These are phyloP conservation scores for Morpho achilles DNA, from an alignment of 2,888 invertebrate species.

Conservation along the genomic window DNA sequence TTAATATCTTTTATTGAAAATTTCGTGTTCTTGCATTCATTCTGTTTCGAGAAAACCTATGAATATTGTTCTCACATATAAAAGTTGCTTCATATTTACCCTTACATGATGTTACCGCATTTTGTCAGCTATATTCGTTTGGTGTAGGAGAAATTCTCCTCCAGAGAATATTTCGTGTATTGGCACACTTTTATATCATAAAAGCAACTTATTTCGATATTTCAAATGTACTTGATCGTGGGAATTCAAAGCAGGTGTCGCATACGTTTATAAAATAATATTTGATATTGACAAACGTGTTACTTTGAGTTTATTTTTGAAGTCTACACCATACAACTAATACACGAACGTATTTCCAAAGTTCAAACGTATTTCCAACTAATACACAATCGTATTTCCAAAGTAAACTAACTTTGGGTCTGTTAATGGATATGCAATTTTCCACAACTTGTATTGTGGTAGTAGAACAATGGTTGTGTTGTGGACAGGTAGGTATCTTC, in stretches of 20 bases:
- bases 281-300: not conserved
- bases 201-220: constrained; percentile 7
- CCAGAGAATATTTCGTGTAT: constrained; percentile 12
- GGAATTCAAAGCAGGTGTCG: not conserved
- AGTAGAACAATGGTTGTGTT: too few relatives aligned
- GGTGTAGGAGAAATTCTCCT: constrained; percentile 2
- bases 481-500: too few relatives aligned
- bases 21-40: too few relatives aligned
- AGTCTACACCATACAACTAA: too few relatives aligned
- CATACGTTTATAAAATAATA: not conserved
- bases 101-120: constrained; percentile 7
- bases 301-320: too few relatives aligned
- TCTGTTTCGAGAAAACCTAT: not conserved
- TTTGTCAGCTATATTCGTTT: constrained; percentile 4
- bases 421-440: too few relatives aligned
- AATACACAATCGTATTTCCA: too few relatives aligned
- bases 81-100: constrained; percentile 7
- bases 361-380: too few relatives aligned
- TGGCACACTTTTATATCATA: constrained; percentile 10
- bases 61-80: constrained; percentile 6
- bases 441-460: too few relatives aligned
- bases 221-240: constrained; percentile 2
- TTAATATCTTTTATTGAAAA: too few relatives aligned
- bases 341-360: too few relatives aligned
- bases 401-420: too few relatives aligned